These are phyloP conservation scores for Plusia festucae DNA, from an alignment of 2,888 invertebrate species.

Conservation along the genomic window DNA sequence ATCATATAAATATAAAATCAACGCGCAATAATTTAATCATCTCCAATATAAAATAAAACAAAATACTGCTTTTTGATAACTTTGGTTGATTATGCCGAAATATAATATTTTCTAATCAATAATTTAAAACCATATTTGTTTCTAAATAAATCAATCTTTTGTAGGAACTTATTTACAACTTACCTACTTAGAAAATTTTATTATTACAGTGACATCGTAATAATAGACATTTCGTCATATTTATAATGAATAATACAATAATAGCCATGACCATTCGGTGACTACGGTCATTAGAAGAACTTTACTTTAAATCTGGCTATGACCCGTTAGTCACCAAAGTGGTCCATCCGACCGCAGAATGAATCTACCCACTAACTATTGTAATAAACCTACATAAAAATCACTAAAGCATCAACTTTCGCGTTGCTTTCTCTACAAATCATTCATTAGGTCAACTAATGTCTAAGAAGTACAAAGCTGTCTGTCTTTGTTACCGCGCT, in stretches of 20 bases:
- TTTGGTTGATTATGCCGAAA: slow-evolving; percentile 54
- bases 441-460: slow-evolving; percentile 56
- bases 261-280: slow-evolving; percentile 33
- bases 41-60: slow-evolving; percentile 16
- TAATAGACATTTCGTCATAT: slow-evolving; percentile 39
- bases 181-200: slow-evolving; percentile 23
- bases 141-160: slow-evolving; percentile 39
- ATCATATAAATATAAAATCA: slow-evolving; percentile 12
- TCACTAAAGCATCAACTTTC: slow-evolving; percentile 56
- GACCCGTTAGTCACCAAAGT: slow-evolving; percentile 74
- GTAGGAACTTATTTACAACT: slow-evolving; percentile 54
- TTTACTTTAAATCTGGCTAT: slow-evolving; percentile 69
- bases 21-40: slow-evolving; percentile 11
- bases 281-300: slow-evolving; percentile 39
- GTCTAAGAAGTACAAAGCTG: slow-evolving; percentile 40
- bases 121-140: slow-evolving; percentile 33
- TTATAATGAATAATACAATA: slow-evolving; percentile 41
- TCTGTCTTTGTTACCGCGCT: slow-evolving; percentile 40
- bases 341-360: slow-evolving; percentile 43
- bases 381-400: slow-evolving; percentile 66
- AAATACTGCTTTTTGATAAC: slow-evolving; percentile 52
- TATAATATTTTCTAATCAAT: slow-evolving; percentile 28
- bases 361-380: slow-evolving; percentile 63
- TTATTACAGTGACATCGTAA: slow-evolving; percentile 12
- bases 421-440: slow-evolving; percentile 57